Evolutionary conservation across 2,888 invertebrate species (phyloP).

Genomic region (Mechanitis messenoides): DNA sequence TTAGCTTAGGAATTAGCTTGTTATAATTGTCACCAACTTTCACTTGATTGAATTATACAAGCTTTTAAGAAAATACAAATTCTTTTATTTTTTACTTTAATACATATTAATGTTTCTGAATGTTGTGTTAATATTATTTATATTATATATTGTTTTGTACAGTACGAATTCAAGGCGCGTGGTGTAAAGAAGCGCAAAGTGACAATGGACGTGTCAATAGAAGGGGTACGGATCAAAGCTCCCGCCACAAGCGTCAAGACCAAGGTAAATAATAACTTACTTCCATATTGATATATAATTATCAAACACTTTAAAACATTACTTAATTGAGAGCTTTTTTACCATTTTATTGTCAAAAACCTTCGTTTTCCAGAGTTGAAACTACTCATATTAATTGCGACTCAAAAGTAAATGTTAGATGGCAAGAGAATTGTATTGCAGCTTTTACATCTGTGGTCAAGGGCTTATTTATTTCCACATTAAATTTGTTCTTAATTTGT

Average conservation of each 20-base stretch:
- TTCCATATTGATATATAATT: background rate
- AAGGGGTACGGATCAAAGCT: slow-evolving; percentile 93
- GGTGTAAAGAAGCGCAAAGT: slow-evolving; percentile 99
- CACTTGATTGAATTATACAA: slow-evolving; percentile 12
- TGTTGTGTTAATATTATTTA: slow-evolving; percentile 3
- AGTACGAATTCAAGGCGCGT: slow-evolving; percentile 99
- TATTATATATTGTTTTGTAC: slow-evolving; percentile 54
- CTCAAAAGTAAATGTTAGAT: background rate
- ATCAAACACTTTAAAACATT: background rate
- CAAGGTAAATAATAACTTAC: slow-evolving; percentile 41
- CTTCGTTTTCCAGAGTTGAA: background rate
- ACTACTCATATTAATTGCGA: background rate
- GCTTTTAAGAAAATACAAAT: slow-evolving; percentile 3
- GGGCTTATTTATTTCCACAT: too few relatives aligned
- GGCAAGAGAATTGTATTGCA: background rate
- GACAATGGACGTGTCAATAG: slow-evolving; percentile 94
- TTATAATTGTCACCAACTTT: slow-evolving; percentile 12
- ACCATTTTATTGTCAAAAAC: too few relatives aligned
- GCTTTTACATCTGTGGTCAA: too few relatives aligned
- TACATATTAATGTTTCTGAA: background rate
- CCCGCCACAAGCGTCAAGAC: slow-evolving; percentile 82
- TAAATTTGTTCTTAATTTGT: too few relatives aligned
- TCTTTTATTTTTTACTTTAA: too few relatives aligned
- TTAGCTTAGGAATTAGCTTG: slow-evolving; percentile 6
- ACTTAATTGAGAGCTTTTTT: background rate